A percentile compares a stretch with the other conserved stretches of the same genome.
Conservation (phyloP, 1,140 invertebrate species). For the Leptinotarsa lineolata region DNA sequence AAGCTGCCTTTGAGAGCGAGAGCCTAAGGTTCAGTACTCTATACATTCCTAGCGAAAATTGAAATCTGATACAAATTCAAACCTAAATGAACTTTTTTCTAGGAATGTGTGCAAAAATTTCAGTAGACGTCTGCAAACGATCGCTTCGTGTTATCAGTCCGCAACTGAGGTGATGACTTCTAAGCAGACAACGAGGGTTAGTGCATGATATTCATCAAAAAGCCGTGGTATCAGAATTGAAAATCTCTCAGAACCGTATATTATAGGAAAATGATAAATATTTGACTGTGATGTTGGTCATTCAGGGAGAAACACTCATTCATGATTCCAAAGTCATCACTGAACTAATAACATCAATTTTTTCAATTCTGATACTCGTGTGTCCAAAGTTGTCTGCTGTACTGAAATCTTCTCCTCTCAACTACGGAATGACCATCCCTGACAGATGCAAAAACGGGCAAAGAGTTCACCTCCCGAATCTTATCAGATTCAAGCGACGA, state of each 20-base stretch:
- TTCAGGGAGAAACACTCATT: not conserved
- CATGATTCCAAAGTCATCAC: not conserved
- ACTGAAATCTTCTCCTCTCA: not conserved
- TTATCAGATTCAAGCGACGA: not conserved
- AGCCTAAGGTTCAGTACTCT: too few species aligned
- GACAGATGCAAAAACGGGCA: not conserved
- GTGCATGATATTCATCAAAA: not conserved
- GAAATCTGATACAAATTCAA: not conserved
- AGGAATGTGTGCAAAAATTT: not conserved
- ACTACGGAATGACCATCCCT: not conserved
- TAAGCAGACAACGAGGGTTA: not conserved
- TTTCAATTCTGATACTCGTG: too few species aligned
- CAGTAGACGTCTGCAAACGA: not conserved
- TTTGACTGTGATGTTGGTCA: not conserved
- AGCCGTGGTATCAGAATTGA: too few species aligned
- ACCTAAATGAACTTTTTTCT: not conserved
- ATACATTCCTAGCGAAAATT: not conserved
- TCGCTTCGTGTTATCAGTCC: not conserved
- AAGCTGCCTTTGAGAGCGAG: too few species aligned
- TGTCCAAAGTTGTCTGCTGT: too few species aligned
- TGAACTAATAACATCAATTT: too few species aligned
- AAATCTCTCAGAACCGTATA: too few species aligned
- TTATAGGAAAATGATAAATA: too few species aligned
- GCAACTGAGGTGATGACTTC: not conserved
- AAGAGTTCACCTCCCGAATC: not conserved